Percentiles rank a stretch among this genome's conserved stretches.
These are phyloP conservation scores for Anolis sagrei DNA, from an alignment of 2,113 vertebrate genomes.

Conservation along the genomic window DNA sequence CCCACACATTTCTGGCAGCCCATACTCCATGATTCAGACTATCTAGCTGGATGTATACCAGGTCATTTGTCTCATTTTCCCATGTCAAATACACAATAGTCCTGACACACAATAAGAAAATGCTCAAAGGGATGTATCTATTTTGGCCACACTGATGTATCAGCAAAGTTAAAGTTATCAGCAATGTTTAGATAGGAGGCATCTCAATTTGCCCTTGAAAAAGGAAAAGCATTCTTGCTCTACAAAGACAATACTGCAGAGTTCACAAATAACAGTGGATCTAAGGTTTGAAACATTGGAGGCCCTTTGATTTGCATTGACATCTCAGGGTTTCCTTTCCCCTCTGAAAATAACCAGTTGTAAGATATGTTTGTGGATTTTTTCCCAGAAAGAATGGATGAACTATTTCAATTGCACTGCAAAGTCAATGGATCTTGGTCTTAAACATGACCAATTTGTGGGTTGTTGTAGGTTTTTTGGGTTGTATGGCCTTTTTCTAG, in stretches of 20 bases:
- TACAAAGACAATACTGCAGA: not conserved
- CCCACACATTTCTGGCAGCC: not conserved
- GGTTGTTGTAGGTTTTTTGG: too few species aligned
- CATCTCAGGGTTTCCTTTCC: not conserved
- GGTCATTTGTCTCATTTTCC: conserved; percentile 9
- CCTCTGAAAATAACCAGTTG: not conserved
- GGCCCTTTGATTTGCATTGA: too few species aligned
- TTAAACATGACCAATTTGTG: too few species aligned
- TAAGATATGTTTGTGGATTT: not conserved
- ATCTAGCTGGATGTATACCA: not conserved
- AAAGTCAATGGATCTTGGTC: too few species aligned
- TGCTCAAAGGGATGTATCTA: conserved; percentile 34
- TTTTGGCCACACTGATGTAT: conserved; percentile 1
- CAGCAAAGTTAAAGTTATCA: conserved; percentile 3
- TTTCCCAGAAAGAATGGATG: too few species aligned
- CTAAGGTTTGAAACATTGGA: too few species aligned
- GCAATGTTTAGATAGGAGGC: not conserved
- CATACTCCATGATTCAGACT: not conserved
- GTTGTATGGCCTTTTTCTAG: too few species aligned
- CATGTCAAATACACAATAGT: conserved; percentile 9
- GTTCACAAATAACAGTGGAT: not conserved
- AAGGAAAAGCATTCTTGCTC: not conserved
- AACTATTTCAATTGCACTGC: too few species aligned
- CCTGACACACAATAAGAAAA: conserved; percentile 1
- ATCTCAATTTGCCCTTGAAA: not conserved